Evolutionary conservation across 2,797 vertebrate species (phyloP).

Genomic region (Ctenochaetus hawaiiensis): DNA sequence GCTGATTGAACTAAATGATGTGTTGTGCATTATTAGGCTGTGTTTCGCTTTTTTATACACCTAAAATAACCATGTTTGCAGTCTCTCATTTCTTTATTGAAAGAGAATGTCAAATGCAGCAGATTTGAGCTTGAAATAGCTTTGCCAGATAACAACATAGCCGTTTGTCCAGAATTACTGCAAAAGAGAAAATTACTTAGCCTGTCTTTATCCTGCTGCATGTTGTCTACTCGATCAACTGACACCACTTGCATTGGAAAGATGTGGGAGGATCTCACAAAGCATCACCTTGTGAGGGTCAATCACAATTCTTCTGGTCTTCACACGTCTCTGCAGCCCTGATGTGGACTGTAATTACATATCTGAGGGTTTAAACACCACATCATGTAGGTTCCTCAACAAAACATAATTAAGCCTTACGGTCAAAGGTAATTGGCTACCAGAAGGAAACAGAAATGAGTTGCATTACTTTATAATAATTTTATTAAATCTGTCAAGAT

Average conservation of each 20-base stretch:
- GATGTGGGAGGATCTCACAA: constrained; percentile 19
- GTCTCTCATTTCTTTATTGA: constrained; percentile 25
- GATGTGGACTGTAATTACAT: constrained; percentile 67
- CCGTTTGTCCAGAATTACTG: constrained; percentile 18
- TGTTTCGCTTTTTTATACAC: constrained; percentile 26
- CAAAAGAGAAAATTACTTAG: constrained; percentile 33
- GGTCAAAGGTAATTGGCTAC: constrained; percentile 36
- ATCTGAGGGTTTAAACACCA: constrained; percentile 50
- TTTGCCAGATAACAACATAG: constrained; percentile 31
- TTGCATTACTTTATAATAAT: constrained; percentile 44
- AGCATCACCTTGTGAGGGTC: constrained; percentile 51
- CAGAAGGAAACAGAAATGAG: constrained; percentile 29
- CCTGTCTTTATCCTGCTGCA: constrained; percentile 36
- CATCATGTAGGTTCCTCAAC: constrained; percentile 38
- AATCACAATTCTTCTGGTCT: constrained; percentile 46
- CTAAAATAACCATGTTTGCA: constrained; percentile 37
- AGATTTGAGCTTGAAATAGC: constrained; percentile 36
- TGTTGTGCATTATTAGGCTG: constrained; percentile 23
- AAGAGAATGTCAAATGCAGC: constrained; percentile 24
- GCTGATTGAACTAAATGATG: neutral
- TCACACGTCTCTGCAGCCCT: constrained; percentile 43
- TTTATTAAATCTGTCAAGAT: constrained; percentile 47
- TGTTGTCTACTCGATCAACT: constrained; percentile 48
- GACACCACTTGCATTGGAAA: constrained; percentile 18
- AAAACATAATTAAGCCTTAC: constrained; percentile 54